phyloP scores from a whole-genome alignment of 2,888 invertebrate species.

The Reticulitermes lucifugus region DNA sequence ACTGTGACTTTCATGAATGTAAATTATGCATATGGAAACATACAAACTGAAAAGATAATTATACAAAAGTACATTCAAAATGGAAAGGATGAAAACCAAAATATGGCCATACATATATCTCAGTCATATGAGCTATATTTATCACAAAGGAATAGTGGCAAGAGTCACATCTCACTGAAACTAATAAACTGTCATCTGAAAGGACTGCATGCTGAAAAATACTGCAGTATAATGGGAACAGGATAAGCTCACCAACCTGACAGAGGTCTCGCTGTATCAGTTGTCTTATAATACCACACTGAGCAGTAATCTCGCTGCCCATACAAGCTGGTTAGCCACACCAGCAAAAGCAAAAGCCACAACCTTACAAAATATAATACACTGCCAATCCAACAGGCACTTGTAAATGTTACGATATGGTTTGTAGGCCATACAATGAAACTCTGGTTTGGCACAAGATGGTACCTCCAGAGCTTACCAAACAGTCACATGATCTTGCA shows the following conservation, averaged over 20 bases:
- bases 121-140: background rate
- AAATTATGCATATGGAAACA: too few relatives aligned
- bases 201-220: background rate
- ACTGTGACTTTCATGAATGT: too few relatives aligned
- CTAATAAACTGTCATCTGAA: background rate
- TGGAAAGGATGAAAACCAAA: background rate
- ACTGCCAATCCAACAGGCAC: background rate
- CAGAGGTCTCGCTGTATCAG: background rate
- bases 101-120: background rate
- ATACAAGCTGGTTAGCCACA: background rate
- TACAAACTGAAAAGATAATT: too few relatives aligned
- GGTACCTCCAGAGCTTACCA: background rate
- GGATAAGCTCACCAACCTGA: background rate
- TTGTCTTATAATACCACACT: background rate
- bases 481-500: background rate
- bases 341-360: constrained; percentile 1
- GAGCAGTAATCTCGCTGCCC: background rate
- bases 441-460: background rate
- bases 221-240: background rate
- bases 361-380: constrained; percentile 4
- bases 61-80: too few relatives aligned
- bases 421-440: constrained; percentile 21
- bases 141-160: background rate
- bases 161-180: background rate
- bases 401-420: constrained; percentile 27